phyloP scores from a whole-genome alignment of 2,888 invertebrate species.

The Dromius quadrimaculatus region DNA sequence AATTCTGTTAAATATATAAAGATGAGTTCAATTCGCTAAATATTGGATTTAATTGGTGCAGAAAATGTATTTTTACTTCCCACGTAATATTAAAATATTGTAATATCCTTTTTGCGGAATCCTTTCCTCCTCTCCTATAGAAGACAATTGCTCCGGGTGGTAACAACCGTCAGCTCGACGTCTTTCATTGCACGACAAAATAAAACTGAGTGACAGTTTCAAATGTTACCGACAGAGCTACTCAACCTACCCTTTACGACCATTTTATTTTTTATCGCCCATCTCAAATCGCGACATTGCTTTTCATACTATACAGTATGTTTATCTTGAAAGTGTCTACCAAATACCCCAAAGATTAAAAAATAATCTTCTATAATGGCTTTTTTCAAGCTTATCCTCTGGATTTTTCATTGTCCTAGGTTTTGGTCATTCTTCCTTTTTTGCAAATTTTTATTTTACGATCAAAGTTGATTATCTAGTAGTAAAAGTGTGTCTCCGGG shows the following conservation, averaged over 20 bases:
- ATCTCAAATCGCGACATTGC: no score
- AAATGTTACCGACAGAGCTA: conserved; percentile 44
- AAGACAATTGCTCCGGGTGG: conserved; percentile 43
- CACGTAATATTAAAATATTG: no score
- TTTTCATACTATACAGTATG: no score
- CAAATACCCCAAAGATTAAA: no score
- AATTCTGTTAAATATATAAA: no score
- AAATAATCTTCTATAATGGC: no score
- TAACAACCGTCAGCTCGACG: conserved; percentile 35
- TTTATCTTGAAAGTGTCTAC: no score
- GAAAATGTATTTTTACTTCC: no score
- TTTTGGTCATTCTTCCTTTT: conserved; percentile 17
- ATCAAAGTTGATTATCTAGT: conserved; percentile 20
- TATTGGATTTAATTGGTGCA: no score
- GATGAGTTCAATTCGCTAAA: no score
- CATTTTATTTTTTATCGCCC: conserved; percentile 50
- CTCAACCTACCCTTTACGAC: conserved; percentile 48
- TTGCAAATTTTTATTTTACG: conserved; percentile 36
- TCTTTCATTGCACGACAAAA: conserved; percentile 45
- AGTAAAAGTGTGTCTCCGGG: conserved; percentile 14
- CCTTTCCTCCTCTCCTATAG: background rate
- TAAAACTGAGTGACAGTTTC: conserved; percentile 51
- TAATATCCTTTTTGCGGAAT: background rate
- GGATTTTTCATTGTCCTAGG: conserved; percentile 12
- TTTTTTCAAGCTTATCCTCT: no score